Base-by-base conservation (phyloP, 37 sponge, comb jelly and placozoan genomes). In the Chondrilla cf. caribensis region DNA sequence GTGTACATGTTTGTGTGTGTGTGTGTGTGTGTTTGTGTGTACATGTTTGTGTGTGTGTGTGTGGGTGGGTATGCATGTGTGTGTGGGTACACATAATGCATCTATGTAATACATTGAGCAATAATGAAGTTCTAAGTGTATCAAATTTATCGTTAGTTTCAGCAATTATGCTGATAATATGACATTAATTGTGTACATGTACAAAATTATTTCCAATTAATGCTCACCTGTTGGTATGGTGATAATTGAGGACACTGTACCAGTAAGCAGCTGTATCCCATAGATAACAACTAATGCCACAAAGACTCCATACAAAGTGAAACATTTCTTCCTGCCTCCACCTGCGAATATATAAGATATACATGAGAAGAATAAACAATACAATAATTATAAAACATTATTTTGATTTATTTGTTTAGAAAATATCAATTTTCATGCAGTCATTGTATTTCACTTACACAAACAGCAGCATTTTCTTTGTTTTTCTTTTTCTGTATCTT, bases 161-260 rank as follows among this genome's bases (percentile, higher is more conserved):
- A n/a, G n/a, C n/a, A n/a, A 47, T 47, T 47, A 47, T 47, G 11
- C 51, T 14, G 51, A 47, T 6, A 47, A 14, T 47, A 11, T 47
- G n/a, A n/a, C n/a, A n/a, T n/a, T n/a, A n/a, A n/a, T n/a, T n/a
- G n/a, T n/a, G n/a, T n/a, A n/a, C n/a, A n/a, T n/a, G n/a, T n/a
- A n/a, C n/a, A n/a, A n/a, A n/a, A n/a, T n/a, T n/a, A n/a, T n/a
- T n/a, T 47, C 51, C 11, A 47, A 22, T 26, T 60, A 22, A 26
- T 28, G 64, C 64, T 15, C 64, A 67, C 68, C 68, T 67, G 68
- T 67, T 29, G 33, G 68, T 67, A 73, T 39, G 44, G 76, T 73
- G 21, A 73, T 24, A 19, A 73, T 73, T 6, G 76, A 18, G 25
- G 76, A 73, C 15, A 73, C 24, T 43, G n/a, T 73, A 1, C 76